Percentiles rank a stretch among this genome's conserved stretches.
phyloP scores from a whole-genome alignment of 2,888 invertebrate species.

The Plagodis pulveraria region DNA sequence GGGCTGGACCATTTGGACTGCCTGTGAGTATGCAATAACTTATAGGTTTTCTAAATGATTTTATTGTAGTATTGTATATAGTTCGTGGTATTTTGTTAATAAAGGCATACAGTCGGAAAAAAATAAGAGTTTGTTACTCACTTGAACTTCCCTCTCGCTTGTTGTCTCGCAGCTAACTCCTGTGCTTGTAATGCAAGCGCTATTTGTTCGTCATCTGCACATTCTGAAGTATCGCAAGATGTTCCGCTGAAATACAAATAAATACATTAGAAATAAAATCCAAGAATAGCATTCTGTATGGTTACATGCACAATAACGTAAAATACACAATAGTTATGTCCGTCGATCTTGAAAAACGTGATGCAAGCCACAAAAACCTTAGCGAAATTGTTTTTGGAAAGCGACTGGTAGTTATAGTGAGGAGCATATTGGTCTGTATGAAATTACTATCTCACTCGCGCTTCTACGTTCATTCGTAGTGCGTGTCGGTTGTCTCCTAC shows the following conservation, averaged over 20 bases:
- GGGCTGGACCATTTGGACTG: too few species aligned
- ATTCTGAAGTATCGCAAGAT: conserved; percentile 86
- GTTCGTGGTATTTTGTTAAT: too few species aligned
- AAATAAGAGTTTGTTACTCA: conserved; percentile 48
- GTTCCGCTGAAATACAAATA: conserved; percentile 72
- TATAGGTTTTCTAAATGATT: too few species aligned
- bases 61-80: too few species aligned
- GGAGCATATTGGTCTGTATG: too few species aligned
- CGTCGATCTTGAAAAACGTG: neutral
- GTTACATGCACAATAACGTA: neutral
- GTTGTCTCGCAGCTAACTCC: conserved; percentile 91
- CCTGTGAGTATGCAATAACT: too few species aligned
- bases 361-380: neutral
- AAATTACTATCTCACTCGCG: too few species aligned
- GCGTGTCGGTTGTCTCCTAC: neutral
- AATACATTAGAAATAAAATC: neutral
- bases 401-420: too few species aligned
- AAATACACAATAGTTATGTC: too few species aligned
- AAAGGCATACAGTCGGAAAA: too few species aligned
- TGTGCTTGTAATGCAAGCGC: conserved; percentile 94
- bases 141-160: conserved; percentile 92
- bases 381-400: too few species aligned
- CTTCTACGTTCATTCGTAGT: too few species aligned
- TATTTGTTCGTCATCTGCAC: conserved; percentile 94
- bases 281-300: neutral